Conservation (phyloP, 2,888 invertebrate genomes). For the Perizoma affinitatum region DNA sequence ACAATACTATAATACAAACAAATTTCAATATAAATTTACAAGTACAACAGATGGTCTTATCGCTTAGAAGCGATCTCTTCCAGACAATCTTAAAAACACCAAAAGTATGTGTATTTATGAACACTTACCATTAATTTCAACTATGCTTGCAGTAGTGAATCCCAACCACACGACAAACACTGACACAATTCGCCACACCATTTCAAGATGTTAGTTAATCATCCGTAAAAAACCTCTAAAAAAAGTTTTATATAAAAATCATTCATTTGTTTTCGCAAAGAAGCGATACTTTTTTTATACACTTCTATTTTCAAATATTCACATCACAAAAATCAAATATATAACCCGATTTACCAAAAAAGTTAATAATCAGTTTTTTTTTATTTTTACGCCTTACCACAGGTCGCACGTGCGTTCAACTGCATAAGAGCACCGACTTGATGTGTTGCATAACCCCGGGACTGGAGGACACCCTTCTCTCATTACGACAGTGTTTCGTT, state of each 20-base stretch:
- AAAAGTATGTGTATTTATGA: too few species aligned
- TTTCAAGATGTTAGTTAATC: neutral
- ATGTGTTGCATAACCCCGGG: slow-evolving; percentile 23
- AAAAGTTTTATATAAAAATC: neutral
- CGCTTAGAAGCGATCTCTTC: too few species aligned
- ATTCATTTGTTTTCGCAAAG: neutral
- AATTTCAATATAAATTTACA: too few species aligned
- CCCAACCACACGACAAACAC: slow-evolving; percentile 37
- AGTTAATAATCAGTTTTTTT: neutral
- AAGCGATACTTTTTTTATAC: neutral
- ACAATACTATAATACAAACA: too few species aligned
- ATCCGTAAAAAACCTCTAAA: too few species aligned
- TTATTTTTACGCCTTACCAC: neutral
- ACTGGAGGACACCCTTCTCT: slow-evolving; percentile 30
- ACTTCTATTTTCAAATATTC: neutral
- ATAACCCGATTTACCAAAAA: neutral
- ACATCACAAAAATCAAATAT: neutral
- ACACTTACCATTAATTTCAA: slow-evolving; percentile 50
- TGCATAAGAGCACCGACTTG: slow-evolving; percentile 11
- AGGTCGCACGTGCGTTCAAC: slow-evolving; percentile 17
- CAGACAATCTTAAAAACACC: too few species aligned
- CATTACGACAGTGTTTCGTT: slow-evolving; percentile 28
- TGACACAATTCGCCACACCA: slow-evolving; percentile 39
- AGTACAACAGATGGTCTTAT: too few species aligned
- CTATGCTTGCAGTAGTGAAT: slow-evolving; percentile 39